Evolutionary conservation across 2,113 vertebrate genomes (phyloP).

Genomic region (Urocolius indicus): DNA sequence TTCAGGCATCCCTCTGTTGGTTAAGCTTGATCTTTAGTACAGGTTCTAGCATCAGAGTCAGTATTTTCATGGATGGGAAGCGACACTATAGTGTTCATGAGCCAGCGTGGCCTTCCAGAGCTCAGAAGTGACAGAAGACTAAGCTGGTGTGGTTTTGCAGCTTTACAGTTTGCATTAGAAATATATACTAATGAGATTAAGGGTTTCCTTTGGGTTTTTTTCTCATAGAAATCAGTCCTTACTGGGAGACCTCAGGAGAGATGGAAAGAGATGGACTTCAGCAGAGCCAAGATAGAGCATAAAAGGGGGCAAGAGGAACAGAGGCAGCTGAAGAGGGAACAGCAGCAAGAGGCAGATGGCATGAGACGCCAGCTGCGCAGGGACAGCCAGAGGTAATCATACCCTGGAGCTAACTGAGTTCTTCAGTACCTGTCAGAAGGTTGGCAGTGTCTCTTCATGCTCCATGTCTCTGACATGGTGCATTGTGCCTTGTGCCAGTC

Average conservation of each 20-base stretch:
- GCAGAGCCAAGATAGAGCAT: neutral
- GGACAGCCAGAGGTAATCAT: slow-evolving; percentile 45
- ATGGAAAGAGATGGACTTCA: neutral
- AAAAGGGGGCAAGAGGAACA: slow-evolving; percentile 21
- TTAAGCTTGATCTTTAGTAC: neutral
- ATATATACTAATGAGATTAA: neutral
- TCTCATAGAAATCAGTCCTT: neutral
- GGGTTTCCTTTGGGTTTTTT: neutral
- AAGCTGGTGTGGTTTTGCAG: neutral
- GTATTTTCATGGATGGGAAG: neutral
- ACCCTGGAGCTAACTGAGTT: neutral
- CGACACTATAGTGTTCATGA: neutral
- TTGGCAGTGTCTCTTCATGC: neutral
- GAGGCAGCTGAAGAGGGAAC: slow-evolving; percentile 37
- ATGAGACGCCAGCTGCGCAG: neutral
- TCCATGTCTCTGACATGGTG: neutral
- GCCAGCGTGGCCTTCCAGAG: neutral
- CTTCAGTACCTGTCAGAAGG: neutral
- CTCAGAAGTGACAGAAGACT: neutral
- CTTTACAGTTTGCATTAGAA: neutral
- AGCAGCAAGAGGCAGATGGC: slow-evolving; percentile 19
- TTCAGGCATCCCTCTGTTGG: neutral
- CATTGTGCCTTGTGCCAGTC: neutral
- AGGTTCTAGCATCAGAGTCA: neutral
- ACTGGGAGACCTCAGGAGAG: neutral